Evolutionary conservation across 2,888 invertebrate genomes (phyloP).

Genomic region (Leptinotarsa tumamoca): DNA sequence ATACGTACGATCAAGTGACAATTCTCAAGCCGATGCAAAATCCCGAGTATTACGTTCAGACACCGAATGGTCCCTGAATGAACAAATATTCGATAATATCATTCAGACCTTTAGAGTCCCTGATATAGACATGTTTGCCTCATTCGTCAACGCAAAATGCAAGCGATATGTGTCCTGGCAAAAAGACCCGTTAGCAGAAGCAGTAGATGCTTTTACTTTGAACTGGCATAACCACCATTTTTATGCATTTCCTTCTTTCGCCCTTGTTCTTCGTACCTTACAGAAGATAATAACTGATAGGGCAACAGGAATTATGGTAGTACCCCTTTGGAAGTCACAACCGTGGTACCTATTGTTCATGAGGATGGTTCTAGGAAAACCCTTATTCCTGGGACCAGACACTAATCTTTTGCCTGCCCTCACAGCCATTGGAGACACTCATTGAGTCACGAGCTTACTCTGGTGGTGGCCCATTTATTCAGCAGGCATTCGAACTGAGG

Average conservation of each 20-base stretch:
- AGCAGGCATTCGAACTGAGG: background rate
- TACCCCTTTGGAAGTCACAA: constrained; percentile 9
- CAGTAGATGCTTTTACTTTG: constrained; percentile 27
- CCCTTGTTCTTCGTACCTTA: constrained; percentile 14
- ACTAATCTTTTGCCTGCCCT: background rate
- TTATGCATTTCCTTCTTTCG: constrained; percentile 28
- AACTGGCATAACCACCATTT: constrained; percentile 21
- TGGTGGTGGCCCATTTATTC: background rate
- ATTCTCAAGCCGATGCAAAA: no score
- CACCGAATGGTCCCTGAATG: no score
- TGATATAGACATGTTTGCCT: constrained; percentile 24
- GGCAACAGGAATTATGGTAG: constrained; percentile 10
- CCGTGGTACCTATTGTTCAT: background rate
- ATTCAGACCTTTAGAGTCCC: constrained; percentile 14
- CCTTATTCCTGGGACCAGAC: background rate
- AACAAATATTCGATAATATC: no score
- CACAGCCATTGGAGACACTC: background rate
- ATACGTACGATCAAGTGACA: no score
- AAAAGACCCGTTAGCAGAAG: constrained; percentile 21
- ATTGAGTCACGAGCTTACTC: background rate
- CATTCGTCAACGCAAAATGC: constrained; percentile 20
- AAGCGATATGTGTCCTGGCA: constrained; percentile 25
- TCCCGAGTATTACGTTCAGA: no score
- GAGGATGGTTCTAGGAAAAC: background rate
- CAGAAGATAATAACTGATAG: constrained; percentile 29